Conservation (phyloP, 2,113 vertebrate species). For the Pomatorhinus ruficollis region DNA sequence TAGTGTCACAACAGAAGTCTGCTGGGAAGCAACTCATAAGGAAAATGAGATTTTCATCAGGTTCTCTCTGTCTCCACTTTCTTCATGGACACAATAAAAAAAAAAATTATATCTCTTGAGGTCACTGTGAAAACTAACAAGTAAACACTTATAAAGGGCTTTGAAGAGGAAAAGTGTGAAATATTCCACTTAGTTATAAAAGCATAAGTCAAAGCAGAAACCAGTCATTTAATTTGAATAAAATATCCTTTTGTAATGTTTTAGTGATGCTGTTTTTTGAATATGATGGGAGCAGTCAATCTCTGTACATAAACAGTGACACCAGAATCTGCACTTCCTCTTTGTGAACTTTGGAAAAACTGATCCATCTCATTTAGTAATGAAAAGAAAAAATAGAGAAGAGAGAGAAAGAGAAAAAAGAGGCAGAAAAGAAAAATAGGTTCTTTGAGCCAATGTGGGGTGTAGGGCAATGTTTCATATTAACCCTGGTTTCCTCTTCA, state of each 20-base stretch:
- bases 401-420: background rate
- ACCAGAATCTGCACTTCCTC: background rate
- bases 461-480: slow-evolving; percentile 18
- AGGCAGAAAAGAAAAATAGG: background rate
- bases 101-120: background rate
- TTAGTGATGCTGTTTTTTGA: background rate
- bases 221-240: background rate
- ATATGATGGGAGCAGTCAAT: background rate
- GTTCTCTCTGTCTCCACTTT: background rate
- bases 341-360: background rate
- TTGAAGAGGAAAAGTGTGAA: background rate
- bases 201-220: background rate
- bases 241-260: background rate
- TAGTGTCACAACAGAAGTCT: background rate
- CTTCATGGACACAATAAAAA: background rate
- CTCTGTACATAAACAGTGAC: background rate
- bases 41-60: background rate
- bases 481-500: slow-evolving; percentile 29
- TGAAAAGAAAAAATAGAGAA: background rate
- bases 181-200: background rate
- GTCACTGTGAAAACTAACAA: background rate
- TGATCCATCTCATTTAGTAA: background rate
- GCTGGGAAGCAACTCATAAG: background rate
- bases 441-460: background rate
- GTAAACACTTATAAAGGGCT: background rate